Conservation (phyloP, 23 tunicate genomes). For the Oikopleura vanhoeffeni region DNA sequence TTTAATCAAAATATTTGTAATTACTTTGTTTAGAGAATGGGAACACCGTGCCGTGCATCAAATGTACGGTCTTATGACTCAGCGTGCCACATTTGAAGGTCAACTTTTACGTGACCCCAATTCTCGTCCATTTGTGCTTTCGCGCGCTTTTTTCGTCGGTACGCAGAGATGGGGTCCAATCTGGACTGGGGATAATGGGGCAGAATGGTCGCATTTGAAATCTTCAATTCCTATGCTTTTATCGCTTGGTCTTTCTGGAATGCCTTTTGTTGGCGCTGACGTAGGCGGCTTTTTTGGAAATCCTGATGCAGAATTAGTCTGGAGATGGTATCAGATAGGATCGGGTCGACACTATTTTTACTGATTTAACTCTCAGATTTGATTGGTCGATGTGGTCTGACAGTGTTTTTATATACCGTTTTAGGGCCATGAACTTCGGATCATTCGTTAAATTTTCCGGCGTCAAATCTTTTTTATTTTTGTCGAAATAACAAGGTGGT, state of each 20-base stretch:
- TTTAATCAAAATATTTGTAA: no score
- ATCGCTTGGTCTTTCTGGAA: conserved; percentile 24
- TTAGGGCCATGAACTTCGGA: no score
- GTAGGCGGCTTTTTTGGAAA: conserved; percentile 85
- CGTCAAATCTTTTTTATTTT: no score
- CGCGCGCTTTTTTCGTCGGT: conserved; percentile 63
- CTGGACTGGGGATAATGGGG: conserved; percentile 97
- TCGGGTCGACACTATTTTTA: no score
- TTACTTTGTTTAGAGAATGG: conserved; percentile 69
- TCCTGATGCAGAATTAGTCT: conserved; percentile 60
- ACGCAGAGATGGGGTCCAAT: conserved; percentile 91
- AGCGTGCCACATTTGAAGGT: conserved; percentile 55
- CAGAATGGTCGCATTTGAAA: conserved; percentile 79
- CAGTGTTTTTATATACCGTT: no score
- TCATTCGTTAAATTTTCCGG: no score
- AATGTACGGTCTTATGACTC: conserved; percentile 49
- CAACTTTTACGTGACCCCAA: conserved; percentile 34
- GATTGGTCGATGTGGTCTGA: no score
- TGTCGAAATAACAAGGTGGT: no score
- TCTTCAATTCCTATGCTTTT: conserved; percentile 61
- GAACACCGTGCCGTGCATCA: conserved; percentile 88
- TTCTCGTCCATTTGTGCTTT: conserved; percentile 63
- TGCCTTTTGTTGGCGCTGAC: conserved; percentile 28
- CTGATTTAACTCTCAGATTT: no score
- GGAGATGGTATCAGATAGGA: conserved; percentile 89